Evolutionary conservation across 2,113 vertebrate genomes (phyloP).

Genomic region (Bos indicus): DNA sequence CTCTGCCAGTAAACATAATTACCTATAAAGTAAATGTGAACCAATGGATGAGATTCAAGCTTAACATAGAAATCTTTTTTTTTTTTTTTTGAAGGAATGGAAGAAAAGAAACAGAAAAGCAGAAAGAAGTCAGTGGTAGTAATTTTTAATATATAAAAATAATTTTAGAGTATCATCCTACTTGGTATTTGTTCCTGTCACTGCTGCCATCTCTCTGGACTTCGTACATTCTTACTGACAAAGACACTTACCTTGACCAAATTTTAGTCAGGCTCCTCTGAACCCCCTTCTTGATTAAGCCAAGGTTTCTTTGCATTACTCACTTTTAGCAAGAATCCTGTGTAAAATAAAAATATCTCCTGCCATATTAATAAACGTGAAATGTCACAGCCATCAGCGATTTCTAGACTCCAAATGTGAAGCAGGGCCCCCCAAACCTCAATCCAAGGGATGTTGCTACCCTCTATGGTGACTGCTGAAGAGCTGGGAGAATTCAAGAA

Average conservation of each 20-base stretch:
- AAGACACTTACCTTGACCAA: neutral
- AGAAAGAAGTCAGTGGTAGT: neutral
- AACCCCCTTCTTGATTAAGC: neutral
- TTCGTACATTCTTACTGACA: neutral
- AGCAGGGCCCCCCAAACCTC: neutral
- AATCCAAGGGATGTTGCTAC: neutral
- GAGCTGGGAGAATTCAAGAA: neutral
- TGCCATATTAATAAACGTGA: neutral
- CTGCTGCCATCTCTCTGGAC: neutral
- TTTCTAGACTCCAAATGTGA: neutral
- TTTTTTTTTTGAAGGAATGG: neutral
- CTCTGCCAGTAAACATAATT: neutral
- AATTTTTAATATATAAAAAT: neutral
- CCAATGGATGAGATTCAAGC: neutral
- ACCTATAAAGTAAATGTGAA: neutral
- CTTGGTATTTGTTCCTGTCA: neutral
- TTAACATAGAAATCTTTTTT: neutral
- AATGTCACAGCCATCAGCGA: neutral
- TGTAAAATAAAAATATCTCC: neutral
- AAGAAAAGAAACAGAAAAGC: neutral
- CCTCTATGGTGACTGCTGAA: neutral
- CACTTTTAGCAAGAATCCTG: neutral
- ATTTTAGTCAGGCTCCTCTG: neutral
- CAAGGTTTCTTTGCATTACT: neutral
- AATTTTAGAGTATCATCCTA: neutral